These are phyloP conservation scores for Troides oblongomaculatus DNA, from an alignment of 2,888 invertebrate genomes.

Conservation along the genomic window DNA sequence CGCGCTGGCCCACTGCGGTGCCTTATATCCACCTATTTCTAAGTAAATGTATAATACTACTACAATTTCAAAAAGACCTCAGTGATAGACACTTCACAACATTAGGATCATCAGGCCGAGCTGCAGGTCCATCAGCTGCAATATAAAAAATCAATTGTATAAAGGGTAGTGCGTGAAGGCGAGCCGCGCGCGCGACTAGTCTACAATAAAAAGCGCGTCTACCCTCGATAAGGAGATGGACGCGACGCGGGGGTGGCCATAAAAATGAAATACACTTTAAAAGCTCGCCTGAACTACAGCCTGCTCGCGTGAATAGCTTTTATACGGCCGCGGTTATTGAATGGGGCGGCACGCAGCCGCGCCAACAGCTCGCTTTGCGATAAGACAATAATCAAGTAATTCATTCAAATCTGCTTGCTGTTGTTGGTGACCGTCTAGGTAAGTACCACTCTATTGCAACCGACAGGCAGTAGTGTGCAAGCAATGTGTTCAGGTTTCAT, in stretches of 20 bases:
- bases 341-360: slow-evolving; percentile 33
- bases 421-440: too few relatives aligned
- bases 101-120: too few relatives aligned
- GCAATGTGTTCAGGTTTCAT: too few relatives aligned
- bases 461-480: too few relatives aligned
- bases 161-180: slow-evolving; percentile 19
- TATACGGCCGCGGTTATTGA: slow-evolving; percentile 32
- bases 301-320: slow-evolving; percentile 38
- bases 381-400: not conserved
- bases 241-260: slow-evolving; percentile 37
- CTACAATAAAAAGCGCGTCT: slow-evolving; percentile 41
- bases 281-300: slow-evolving; percentile 40
- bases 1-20: too few relatives aligned
- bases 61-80: too few relatives aligned
- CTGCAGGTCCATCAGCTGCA: too few relatives aligned
- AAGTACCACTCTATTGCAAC: too few relatives aligned
- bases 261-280: slow-evolving; percentile 46
- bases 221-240: slow-evolving; percentile 39
- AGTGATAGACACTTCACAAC: too few relatives aligned
- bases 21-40: too few relatives aligned
- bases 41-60: too few relatives aligned
- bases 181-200: slow-evolving; percentile 36
- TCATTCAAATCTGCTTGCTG: too few relatives aligned
- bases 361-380: slow-evolving; percentile 32
- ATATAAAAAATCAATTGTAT: not conserved